A percentile compares a stretch with the other conserved stretches of the same genome.
Evolutionary conservation across 2,113 vertebrate species (phyloP).

Genomic region (Carassius carassius): DNA sequence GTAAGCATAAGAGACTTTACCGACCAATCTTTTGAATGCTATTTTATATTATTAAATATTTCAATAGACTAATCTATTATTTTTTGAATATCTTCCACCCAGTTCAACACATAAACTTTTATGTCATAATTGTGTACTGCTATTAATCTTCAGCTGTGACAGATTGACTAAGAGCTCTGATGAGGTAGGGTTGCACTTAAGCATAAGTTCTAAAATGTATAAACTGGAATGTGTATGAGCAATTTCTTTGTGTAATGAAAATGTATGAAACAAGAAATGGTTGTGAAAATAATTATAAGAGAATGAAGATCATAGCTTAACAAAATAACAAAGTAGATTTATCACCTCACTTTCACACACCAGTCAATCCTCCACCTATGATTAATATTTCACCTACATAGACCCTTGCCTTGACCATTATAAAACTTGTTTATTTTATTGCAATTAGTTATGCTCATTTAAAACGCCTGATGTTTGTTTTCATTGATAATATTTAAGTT

Average conservation of each 20-base stretch:
- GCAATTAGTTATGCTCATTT: not conserved
- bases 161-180: not conserved
- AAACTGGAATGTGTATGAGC: too few species aligned
- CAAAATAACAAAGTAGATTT: not conserved
- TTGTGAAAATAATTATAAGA: not conserved
- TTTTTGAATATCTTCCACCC: not conserved
- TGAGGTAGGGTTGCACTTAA: not conserved
- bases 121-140: not conserved
- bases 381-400: not conserved
- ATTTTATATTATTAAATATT: not conserved
- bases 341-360: not conserved
- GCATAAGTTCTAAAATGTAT: not conserved
- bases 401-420: not conserved
- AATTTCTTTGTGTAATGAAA: not conserved
- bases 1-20: not conserved
- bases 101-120: not conserved
- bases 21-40: not conserved
- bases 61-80: not conserved
- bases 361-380: not conserved
- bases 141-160: too few species aligned
- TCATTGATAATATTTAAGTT: slow-evolving; percentile 46
- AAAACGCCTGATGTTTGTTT: slow-evolving; percentile 10
- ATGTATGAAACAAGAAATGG: not conserved
- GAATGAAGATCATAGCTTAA: not conserved
- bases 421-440: not conserved